A percentile compares a stretch with the other conserved stretches of the same genome.
Evolutionary conservation across 2,888 invertebrate species (phyloP).

Genomic region (Ectemnius cavifrons): DNA sequence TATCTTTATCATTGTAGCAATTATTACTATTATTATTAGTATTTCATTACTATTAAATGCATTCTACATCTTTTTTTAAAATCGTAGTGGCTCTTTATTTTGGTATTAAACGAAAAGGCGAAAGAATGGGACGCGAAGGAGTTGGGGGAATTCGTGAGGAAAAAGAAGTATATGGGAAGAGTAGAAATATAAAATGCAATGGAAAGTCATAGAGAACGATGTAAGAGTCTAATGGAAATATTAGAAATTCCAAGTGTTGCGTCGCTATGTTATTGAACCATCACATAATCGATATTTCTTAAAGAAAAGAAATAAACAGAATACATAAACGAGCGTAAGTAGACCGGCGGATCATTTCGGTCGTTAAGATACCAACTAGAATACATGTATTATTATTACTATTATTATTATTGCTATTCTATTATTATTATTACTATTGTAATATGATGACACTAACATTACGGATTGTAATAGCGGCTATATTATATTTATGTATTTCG

Average conservation of each 20-base stretch:
- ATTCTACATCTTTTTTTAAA: conserved; percentile 45
- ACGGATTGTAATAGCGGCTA: conserved; percentile 74
- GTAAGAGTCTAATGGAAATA: conserved; percentile 45
- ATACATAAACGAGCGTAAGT: conserved; percentile 64
- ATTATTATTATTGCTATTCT: conserved; percentile 65
- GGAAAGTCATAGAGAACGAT: conserved; percentile 52
- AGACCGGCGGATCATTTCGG: conserved; percentile 67
- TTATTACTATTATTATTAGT: conserved; percentile 64
- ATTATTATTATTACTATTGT: conserved; percentile 69
- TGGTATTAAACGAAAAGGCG: conserved; percentile 52
- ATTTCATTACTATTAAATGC: conserved; percentile 59
- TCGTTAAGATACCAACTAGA: conserved; percentile 71
- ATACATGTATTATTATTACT: conserved; percentile 73
- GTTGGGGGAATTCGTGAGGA: conserved; percentile 45
- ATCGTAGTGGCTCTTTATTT: conserved; percentile 63
- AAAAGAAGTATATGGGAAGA: conserved; percentile 34
- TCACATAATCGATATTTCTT: conserved; percentile 52
- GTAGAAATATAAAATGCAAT: conserved; percentile 46
- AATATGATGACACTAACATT: conserved; percentile 74
- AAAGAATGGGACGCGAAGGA: conserved; percentile 36
- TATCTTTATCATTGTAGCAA: conserved; percentile 65
- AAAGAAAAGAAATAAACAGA: conserved; percentile 39
- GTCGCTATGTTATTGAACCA: conserved; percentile 54
- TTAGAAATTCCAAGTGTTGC: conserved; percentile 53
- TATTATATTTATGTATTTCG: conserved; percentile 75